These are phyloP conservation scores for Spea multiplicata DNA, from an alignment of 2,113 vertebrate genomes.

Conservation along the genomic window DNA sequence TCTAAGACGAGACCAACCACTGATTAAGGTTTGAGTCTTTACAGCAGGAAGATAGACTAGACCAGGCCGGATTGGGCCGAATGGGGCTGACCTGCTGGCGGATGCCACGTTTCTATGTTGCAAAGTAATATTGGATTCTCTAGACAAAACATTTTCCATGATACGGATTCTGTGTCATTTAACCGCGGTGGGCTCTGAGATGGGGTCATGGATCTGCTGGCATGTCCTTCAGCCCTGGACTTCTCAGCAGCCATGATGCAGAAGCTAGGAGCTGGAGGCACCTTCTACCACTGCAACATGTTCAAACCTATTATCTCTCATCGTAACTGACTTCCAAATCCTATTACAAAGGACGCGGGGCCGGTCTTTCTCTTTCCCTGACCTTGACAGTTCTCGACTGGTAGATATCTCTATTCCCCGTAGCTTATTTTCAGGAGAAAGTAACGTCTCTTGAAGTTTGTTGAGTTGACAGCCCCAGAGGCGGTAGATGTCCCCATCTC, in stretches of 20 bases:
- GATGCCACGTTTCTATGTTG: too few species aligned
- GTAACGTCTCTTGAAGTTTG: conserved; percentile 46
- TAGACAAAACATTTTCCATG: too few species aligned
- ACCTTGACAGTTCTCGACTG: conserved; percentile 42
- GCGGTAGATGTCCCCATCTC: conserved; percentile 37
- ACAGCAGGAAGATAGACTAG: too few species aligned
- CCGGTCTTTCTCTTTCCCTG: conserved; percentile 32
- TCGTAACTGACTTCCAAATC: conserved; percentile 53
- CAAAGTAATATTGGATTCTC: too few species aligned
- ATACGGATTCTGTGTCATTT: too few species aligned
- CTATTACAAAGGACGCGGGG: conserved; percentile 41
- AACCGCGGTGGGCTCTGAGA: too few species aligned
- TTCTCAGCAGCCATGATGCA: conserved; percentile 46
- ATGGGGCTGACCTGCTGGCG: too few species aligned
- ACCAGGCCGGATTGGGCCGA: too few species aligned
- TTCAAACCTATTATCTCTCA: conserved; percentile 48
- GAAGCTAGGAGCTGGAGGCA: conserved; percentile 45
- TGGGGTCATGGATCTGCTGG: conserved; percentile 56
- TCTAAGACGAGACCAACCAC: too few species aligned
- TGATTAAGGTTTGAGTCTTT: too few species aligned
- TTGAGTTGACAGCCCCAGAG: conserved; percentile 40
- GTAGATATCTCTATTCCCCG: conserved; percentile 31
- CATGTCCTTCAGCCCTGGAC: conserved; percentile 43
- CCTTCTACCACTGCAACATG: conserved; percentile 51
- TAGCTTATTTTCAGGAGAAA: conserved; percentile 42